Base-by-base conservation (phyloP, 2,888 invertebrate genomes). In the Dioctria linearis region DNA sequence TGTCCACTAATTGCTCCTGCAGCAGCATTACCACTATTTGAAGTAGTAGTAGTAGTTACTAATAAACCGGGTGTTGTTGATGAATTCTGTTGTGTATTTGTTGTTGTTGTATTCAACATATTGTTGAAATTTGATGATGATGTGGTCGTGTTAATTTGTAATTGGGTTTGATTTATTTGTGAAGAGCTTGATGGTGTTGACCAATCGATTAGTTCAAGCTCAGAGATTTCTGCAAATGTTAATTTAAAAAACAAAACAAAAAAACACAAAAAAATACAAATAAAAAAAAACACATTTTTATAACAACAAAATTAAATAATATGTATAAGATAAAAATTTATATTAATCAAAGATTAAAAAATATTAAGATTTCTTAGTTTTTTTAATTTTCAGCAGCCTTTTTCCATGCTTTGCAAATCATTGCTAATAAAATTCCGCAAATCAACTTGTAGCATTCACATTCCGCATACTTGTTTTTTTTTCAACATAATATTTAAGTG, bases 41-140 rank as follows among this genome's bases (percentile, higher is more conserved):
- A 37, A 40, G 57, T 43, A n/a, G 57, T 71, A 25, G 71, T 71
- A 13, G 73, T 54, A n/a, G 80, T 59, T 11, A 83, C 83, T 75
- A 83, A 85, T 71, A 83, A 85, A 43, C 85, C 85, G 61, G 81
- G 84, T 8, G 83, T 83, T 59, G 83, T 61, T n/a, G 85, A 83
- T 49, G 76, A 63, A 63, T 59, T 73, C 73, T 76, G 76, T 76
- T 76, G 63, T 76, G 76, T 76, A 76, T 69, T 76, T 79, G 80
- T 46, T 76, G 83, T 79, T 73, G 66, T 66, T 49, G 67, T 61
- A 61, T 46, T 79, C 57, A 46, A 46, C 43, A 59, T 59, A 57
- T 46, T 79, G 69, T 67, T 69, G 57, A 43, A 8, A 42, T 78
- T 76, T 51, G 63, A 61, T 81, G 81, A 54, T 25, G 25, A 25